These are phyloP conservation scores for Camponotus floridanus DNA, from an alignment of 1,140 invertebrate species.

Conservation along the genomic window DNA sequence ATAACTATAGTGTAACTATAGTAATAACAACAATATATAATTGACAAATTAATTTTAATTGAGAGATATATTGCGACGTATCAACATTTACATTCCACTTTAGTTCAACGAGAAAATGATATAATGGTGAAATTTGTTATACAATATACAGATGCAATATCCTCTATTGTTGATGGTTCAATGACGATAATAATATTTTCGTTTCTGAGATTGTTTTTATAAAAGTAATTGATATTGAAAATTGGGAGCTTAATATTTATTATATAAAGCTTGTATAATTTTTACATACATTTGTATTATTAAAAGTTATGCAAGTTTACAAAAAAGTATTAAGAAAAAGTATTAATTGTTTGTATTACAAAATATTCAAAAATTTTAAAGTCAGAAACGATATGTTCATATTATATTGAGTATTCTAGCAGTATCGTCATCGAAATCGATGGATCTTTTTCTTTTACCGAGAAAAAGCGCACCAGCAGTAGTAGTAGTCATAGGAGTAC, in stretches of 20 bases:
- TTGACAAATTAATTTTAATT: slow-evolving; percentile 25
- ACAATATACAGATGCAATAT: background rate
- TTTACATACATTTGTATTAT: background rate
- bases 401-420: slow-evolving; percentile 73
- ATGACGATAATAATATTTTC: background rate
- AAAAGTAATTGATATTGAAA: background rate
- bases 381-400: slow-evolving; percentile 68
- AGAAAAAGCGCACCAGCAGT: slow-evolving; percentile 73
- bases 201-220: background rate
- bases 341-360: background rate
- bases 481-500: slow-evolving; percentile 50
- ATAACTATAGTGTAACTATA: no score
- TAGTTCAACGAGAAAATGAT: background rate
- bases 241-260: background rate
- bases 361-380: slow-evolving; percentile 25
- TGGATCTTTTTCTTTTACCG: slow-evolving; percentile 80
- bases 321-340: no score
- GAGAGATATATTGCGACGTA: background rate
- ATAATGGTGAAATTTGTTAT: no score
- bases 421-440: slow-evolving; percentile 73
- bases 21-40: slow-evolving; percentile 3
- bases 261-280: background rate
- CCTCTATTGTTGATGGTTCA: background rate
- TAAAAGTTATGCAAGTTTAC: no score
- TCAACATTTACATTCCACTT: background rate